phyloP scores from a whole-genome alignment of 2,888 invertebrate genomes.

The Cosmia pyralina region DNA sequence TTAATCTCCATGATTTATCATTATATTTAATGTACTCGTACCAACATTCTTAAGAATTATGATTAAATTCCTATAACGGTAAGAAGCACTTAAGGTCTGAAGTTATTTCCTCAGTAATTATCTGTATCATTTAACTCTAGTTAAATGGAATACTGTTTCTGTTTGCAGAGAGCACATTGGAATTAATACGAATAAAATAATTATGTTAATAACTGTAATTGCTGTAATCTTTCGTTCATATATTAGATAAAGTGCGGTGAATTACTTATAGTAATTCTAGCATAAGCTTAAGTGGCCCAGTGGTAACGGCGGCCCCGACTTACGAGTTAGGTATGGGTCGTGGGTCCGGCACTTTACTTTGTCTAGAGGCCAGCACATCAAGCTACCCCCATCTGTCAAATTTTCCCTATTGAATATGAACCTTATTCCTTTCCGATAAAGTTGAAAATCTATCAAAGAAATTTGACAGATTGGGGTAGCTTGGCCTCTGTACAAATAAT shows the following conservation, averaged over 20 bases:
- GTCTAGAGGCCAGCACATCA: too few relatives aligned
- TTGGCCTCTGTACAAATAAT: too few relatives aligned
- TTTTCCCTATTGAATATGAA: too few relatives aligned
- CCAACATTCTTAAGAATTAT: conserved; percentile 32
- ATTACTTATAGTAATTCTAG: background rate
- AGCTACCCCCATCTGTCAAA: too few relatives aligned
- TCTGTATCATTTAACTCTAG: conserved; percentile 32
- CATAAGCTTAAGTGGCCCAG: too few relatives aligned
- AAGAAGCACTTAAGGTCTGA: conserved; percentile 1
- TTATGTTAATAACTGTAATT: conserved; percentile 13
- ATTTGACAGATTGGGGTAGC: too few relatives aligned
- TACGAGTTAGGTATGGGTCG: too few relatives aligned
- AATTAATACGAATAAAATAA: conserved; percentile 32
- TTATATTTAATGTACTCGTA: conserved; percentile 8
- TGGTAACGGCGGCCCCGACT: too few relatives aligned
- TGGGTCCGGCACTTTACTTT: too few relatives aligned
- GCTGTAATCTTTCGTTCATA: conserved; percentile 16
- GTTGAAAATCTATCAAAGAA: too few relatives aligned
- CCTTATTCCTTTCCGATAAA: too few relatives aligned
- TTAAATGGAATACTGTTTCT: conserved; percentile 20
- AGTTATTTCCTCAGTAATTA: conserved; percentile 49
- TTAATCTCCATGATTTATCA: conserved; percentile 32
- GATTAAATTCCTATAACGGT: conserved; percentile 50
- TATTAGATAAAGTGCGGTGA: conserved; percentile 1
- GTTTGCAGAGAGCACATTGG: conserved; percentile 6